Evolutionary conservation across 2,797 vertebrate species (phyloP), one percentile per base, ranked within the genome.

Genomic region (Girardinus metallicus): DNA sequence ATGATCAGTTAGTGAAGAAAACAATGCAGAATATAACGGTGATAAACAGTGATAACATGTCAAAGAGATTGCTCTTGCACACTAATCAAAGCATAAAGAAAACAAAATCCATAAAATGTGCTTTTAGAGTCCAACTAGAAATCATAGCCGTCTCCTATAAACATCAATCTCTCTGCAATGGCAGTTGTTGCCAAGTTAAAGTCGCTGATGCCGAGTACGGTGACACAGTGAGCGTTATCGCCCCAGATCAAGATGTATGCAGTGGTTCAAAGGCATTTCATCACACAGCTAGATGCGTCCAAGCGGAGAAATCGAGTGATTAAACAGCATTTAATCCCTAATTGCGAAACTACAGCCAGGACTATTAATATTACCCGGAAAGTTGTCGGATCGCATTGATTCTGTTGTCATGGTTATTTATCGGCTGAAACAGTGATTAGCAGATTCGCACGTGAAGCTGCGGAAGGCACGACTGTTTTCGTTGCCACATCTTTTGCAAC

Each of bases 291-390:
- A 46, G 26, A 71, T 18, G 5, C 68, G 15, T 29, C 68, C 41
- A 46, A 29, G 68, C 16, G 2, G 41, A 46, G 68, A 46, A 71
- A 46, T 16, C 2, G 12, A 46, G 68, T 46, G 44, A 71, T 71
- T 46, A 71, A 71, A 71, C 43, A 8, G n/a, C 41, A 29, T 71
- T 71, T 71, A 71, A 71, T 71, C 26, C 68, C 29, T 71, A 71
- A 71, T 71, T 71, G 68, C 15, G 13, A 71, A 29, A 71, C 68
- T 16, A 71, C 41, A 71, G 41, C 44, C 44, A 29, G 2, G 16
- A 46, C 26, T 26, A 44, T 71, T 15, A 46, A 71, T 71, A 46
- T 71, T 16, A 29, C 68, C 7, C 26, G 13, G 12, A 8, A 43
- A 13, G 23, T n/a, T 70, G 68, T 71, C 68, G n/a, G 73, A 39